Evolutionary conservation across 2,797 vertebrate species (phyloP).

Genomic region (Dicrostonyx torquatus): DNA sequence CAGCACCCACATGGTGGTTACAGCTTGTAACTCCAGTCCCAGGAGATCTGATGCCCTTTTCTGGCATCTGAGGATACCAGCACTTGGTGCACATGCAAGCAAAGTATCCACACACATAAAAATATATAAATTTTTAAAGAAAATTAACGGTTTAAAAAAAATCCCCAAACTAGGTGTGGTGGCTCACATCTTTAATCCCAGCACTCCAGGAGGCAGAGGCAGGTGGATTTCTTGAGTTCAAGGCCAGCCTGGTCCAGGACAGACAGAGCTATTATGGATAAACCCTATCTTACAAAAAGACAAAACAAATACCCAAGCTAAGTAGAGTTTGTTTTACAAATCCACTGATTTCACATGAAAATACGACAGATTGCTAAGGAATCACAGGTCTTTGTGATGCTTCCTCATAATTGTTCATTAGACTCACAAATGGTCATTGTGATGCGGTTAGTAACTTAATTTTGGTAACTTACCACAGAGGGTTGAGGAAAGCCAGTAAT

Average conservation of each 20-base stretch:
- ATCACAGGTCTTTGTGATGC: background rate
- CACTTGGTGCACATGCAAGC: background rate
- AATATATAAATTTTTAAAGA: background rate
- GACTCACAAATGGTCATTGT: background rate
- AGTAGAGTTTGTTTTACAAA: constrained; percentile 12
- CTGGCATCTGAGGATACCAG: background rate
- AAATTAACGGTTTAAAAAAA: background rate
- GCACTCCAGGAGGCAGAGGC: background rate
- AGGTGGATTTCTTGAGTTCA: background rate
- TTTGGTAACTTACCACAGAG: constrained; percentile 2
- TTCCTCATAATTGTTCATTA: constrained; percentile 12
- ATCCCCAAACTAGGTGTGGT: background rate
- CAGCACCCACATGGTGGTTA: background rate
- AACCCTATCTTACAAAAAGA: background rate
- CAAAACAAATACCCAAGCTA: background rate
- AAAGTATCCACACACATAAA: background rate
- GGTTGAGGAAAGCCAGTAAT: constrained; percentile 30
- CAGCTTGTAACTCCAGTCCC: background rate
- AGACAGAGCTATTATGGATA: background rate
- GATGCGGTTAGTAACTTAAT: background rate
- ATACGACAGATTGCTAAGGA: constrained; percentile 30
- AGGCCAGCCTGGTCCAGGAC: background rate
- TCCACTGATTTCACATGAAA: background rate
- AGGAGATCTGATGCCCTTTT: background rate
- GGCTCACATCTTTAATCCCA: background rate